phyloP scores from a whole-genome alignment of 2,888 invertebrate species.

The Mythimna impura region DNA sequence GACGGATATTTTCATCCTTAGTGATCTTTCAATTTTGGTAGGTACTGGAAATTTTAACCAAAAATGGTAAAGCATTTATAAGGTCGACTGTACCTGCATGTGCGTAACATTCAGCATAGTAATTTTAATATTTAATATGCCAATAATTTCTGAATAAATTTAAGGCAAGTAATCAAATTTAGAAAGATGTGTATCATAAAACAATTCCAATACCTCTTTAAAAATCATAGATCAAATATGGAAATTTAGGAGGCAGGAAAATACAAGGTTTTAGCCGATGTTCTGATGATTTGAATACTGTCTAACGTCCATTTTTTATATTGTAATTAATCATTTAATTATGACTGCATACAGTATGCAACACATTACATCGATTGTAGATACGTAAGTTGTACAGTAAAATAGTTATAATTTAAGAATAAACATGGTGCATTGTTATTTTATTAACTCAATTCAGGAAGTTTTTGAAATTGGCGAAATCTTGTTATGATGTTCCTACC shows the following conservation, averaged over 20 bases:
- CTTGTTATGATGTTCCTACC: slow-evolving; percentile 38
- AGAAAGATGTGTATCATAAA: slow-evolving; percentile 12
- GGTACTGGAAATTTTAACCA: not conserved
- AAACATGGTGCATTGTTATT: slow-evolving; percentile 68
- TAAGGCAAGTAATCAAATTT: slow-evolving; percentile 25
- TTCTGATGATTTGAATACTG: slow-evolving; percentile 45
- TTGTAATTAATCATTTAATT: slow-evolving; percentile 35
- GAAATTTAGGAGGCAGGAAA: slow-evolving; percentile 29
- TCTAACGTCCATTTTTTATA: slow-evolving; percentile 51
- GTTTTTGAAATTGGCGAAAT: slow-evolving; percentile 47
- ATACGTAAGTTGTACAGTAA: slow-evolving; percentile 86
- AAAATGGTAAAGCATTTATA: slow-evolving; percentile 6
- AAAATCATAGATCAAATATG: slow-evolving; percentile 25
- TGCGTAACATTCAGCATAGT: slow-evolving; percentile 25
- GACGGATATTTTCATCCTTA: not conserved
- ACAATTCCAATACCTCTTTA: slow-evolving; percentile 8
- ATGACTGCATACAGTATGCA: slow-evolving; percentile 51
- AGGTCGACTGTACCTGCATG: slow-evolving; percentile 8
- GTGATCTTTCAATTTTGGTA: not conserved
- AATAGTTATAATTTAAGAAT: slow-evolving; percentile 79
- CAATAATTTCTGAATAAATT: slow-evolving; percentile 29
- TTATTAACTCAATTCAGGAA: slow-evolving; percentile 35
- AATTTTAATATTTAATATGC: slow-evolving; percentile 23
- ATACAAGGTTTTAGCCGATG: slow-evolving; percentile 41
- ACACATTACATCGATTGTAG: slow-evolving; percentile 69